phyloP scores from a whole-genome alignment of 2,797 vertebrate species.

The Anguilla megastoma region DNA sequence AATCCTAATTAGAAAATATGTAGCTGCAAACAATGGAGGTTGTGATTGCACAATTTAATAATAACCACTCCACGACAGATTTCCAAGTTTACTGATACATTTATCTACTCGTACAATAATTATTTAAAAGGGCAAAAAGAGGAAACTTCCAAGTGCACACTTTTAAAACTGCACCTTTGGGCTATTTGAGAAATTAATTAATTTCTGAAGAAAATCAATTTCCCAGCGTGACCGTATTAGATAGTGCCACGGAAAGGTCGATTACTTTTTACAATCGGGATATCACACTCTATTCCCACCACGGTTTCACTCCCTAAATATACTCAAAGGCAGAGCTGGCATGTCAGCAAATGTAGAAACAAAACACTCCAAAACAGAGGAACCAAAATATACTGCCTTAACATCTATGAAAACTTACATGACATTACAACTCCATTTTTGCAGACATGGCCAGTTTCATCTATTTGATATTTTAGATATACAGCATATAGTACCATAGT shows the following conservation, averaged over 20 bases:
- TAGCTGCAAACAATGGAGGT: slow-evolving; percentile 88
- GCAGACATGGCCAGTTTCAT: slow-evolving; percentile 53
- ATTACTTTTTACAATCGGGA: slow-evolving; percentile 75
- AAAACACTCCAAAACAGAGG: not conserved
- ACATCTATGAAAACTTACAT: not conserved
- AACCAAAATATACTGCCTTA: not conserved
- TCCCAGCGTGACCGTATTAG: slow-evolving; percentile 97
- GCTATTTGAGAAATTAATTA: slow-evolving; percentile 99
- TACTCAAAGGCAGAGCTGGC: slow-evolving; percentile 19
- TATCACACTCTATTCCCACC: slow-evolving; percentile 64
- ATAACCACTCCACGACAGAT: slow-evolving; percentile 94
- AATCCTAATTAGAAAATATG: slow-evolving; percentile 95
- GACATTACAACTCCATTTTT: slow-evolving; percentile 39
- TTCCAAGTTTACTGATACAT: slow-evolving; percentile 97
- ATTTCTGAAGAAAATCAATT: slow-evolving; percentile 99
- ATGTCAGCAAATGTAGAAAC: not conserved
- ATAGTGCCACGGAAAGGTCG: slow-evolving; percentile 80
- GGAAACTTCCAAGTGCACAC: slow-evolving; percentile 88
- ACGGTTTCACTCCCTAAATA: slow-evolving; percentile 4
- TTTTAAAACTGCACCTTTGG: slow-evolving; percentile 99
- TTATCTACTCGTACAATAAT: slow-evolving; percentile 96
- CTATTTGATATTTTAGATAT: slow-evolving; percentile 20
- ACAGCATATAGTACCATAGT: not conserved
- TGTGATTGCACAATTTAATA: slow-evolving; percentile 99
- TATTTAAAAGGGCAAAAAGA: slow-evolving; percentile 70